Evolutionary conservation across 2,113 vertebrate genomes (phyloP), one percentile per base, ranked within the genome.

Genomic region (Siniperca chuatsi): DNA sequence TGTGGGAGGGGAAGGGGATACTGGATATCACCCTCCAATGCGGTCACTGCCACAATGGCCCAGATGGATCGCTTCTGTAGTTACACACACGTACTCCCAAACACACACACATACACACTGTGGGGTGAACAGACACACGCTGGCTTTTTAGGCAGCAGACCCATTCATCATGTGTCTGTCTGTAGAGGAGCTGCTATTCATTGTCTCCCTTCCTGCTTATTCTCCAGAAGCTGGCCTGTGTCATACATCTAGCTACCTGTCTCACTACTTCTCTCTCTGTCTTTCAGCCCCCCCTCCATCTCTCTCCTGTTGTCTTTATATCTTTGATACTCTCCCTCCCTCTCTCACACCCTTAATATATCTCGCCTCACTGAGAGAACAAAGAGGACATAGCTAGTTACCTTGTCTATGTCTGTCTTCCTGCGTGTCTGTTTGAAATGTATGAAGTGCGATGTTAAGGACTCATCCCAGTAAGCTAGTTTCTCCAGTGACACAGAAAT

Each of bases 91-190:
- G 75, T 55, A 52, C 76, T 48, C 71, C 9, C 55, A 76, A n/a
- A 70, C 37, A 60, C 79, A 48, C 87, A 79, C 80, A 78, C 65
- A 46, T 1, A 35, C 57, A 46, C 72, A 33, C 85, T 54, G 62
- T 58, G 54, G 75, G 79, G 66, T 70, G 80, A 89, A 65, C 80
- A 77, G 91, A 91, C 89, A 90, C 83, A 85, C 15, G 58, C 79
- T 2, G 80, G 75, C 81, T 83, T 87, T 90, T 82, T 70, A 85
- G 72, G 87, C 88, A 80, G 85, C 75, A 85, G 90, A 90, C 80
- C 78, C 89, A 92, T 94, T 92, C 79, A 92, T 93, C 88, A 89
- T 87, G 77, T 76, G 87, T 88, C 70, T 88, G 89, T 87, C 65
- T 89, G 74, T 65, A 62, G 81, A 84, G 75, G 78, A 87, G 88